A percentile compares a stretch with the other conserved stretches of the same genome.
phyloP scores from a whole-genome alignment of 2,113 vertebrate species.

The Neofelis nebulosa region DNA sequence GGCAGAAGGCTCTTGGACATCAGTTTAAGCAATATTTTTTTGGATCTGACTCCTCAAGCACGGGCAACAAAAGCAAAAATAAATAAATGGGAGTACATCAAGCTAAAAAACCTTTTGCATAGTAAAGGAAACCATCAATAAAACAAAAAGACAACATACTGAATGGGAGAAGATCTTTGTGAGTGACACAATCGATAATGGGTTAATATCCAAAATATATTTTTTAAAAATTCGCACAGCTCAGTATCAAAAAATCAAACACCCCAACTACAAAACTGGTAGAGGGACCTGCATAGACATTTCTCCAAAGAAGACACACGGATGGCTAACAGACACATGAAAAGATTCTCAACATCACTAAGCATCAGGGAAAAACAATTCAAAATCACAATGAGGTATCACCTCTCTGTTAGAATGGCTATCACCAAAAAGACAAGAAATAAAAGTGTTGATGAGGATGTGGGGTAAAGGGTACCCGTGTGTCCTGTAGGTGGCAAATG shows the following conservation, averaged over 20 bases:
- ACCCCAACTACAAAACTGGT: not conserved
- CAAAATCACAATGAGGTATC: not conserved
- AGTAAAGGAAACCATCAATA: not conserved
- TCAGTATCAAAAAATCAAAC: not conserved
- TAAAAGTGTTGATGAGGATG: not conserved
- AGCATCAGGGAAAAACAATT: not conserved
- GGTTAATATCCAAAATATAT: not conserved
- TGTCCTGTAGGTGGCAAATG: not conserved
- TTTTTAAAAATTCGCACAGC: not conserved
- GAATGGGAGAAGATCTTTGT: not conserved
- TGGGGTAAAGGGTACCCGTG: not conserved
- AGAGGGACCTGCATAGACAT: not conserved
- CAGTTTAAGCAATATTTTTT: not conserved
- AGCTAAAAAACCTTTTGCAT: not conserved
- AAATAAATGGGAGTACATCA: not conserved
- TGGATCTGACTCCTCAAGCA: not conserved
- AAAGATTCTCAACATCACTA: not conserved
- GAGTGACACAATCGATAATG: not conserved
- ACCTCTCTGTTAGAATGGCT: not conserved
- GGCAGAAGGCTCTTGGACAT: not conserved
- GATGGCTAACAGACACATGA: not conserved
- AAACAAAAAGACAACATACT: not conserved
- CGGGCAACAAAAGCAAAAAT: not conserved
- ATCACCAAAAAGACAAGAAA: not conserved
- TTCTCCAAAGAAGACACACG: not conserved